Evolutionary conservation across 2,113 vertebrate genomes (phyloP).

Genomic region (Serinus canaria): DNA sequence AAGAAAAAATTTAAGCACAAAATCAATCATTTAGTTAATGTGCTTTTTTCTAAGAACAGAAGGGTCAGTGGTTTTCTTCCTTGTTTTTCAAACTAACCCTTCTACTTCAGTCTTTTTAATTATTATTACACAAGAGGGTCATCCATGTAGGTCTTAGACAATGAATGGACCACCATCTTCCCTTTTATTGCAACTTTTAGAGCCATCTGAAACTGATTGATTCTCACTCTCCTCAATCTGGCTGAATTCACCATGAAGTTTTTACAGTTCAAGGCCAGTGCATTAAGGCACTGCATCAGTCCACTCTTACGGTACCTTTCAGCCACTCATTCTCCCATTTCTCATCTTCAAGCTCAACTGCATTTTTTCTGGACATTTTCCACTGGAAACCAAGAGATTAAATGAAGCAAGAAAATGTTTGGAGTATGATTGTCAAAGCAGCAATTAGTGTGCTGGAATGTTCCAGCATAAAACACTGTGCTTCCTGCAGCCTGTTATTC

Average conservation of each 20-base stretch:
- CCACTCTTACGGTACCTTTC: background rate
- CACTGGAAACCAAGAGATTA: background rate
- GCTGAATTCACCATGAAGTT: slow-evolving; percentile 35
- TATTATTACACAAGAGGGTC: slow-evolving; percentile 9
- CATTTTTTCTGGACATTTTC: background rate
- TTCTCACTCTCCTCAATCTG: slow-evolving; percentile 29
- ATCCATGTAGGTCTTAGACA: background rate
- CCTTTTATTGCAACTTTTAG: slow-evolving; percentile 45
- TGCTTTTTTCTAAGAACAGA: slow-evolving; percentile 30
- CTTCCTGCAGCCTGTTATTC: background rate
- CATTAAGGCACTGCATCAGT: slow-evolving; percentile 47
- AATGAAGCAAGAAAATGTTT: slow-evolving; percentile 8
- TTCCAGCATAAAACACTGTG: background rate
- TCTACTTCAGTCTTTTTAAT: slow-evolving; percentile 18
- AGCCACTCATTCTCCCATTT: background rate
- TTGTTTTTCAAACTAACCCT: slow-evolving; percentile 25
- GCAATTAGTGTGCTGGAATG: background rate
- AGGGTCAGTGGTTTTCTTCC: background rate
- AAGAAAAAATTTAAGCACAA: slow-evolving; percentile 1
- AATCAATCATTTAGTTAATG: slow-evolving; percentile 53
- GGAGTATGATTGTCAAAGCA: slow-evolving; percentile 6
- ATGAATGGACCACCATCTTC: slow-evolving; percentile 27
- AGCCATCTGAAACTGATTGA: slow-evolving; percentile 44
- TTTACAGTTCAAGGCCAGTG: slow-evolving; percentile 18
- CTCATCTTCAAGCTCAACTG: background rate